Evolutionary conservation across 2,113 vertebrate genomes (phyloP).

Genomic region (Turdus rufiventris): DNA sequence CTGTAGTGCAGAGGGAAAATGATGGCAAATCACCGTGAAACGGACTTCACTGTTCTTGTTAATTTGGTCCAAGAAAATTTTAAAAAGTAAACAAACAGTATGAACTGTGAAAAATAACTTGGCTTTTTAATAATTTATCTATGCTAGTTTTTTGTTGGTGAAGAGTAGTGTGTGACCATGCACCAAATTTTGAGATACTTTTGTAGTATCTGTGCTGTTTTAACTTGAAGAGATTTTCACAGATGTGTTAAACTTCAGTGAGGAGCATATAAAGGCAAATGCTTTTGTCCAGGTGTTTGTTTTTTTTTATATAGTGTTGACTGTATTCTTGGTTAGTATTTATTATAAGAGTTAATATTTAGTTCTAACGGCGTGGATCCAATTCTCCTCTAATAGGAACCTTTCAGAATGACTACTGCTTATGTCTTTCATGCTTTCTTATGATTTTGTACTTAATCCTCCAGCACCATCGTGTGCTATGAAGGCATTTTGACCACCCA

Average conservation of each 20-base stretch:
- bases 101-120: not conserved
- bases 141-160: not conserved
- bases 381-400: slow-evolving; percentile 49
- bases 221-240: not conserved
- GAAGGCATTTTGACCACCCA: not conserved
- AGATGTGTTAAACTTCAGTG: not conserved
- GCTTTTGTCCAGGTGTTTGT: not conserved
- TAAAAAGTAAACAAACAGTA: not conserved
- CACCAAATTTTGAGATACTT: not conserved
- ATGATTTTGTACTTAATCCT: slow-evolving; percentile 11
- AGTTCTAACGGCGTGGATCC: slow-evolving; percentile 49
- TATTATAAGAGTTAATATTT: slow-evolving; percentile 67
- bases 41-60: not conserved
- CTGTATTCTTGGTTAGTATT: slow-evolving; percentile 59
- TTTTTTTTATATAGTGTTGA: not conserved
- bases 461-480: not conserved
- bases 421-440: slow-evolving; percentile 33
- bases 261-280: not conserved
- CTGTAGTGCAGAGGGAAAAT: not conserved
- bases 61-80: slow-evolving; percentile 8
- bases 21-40: slow-evolving; percentile 17
- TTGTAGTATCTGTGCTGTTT: not conserved
- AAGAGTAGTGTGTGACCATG: not conserved
- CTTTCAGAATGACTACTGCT: slow-evolving; percentile 33
- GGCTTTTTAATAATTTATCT: not conserved